Percentiles rank a stretch among this genome's conserved stretches.
These are phyloP conservation scores for Zosterops hypoxanthus DNA, from an alignment of 2,113 vertebrate genomes.

Conservation along the genomic window DNA sequence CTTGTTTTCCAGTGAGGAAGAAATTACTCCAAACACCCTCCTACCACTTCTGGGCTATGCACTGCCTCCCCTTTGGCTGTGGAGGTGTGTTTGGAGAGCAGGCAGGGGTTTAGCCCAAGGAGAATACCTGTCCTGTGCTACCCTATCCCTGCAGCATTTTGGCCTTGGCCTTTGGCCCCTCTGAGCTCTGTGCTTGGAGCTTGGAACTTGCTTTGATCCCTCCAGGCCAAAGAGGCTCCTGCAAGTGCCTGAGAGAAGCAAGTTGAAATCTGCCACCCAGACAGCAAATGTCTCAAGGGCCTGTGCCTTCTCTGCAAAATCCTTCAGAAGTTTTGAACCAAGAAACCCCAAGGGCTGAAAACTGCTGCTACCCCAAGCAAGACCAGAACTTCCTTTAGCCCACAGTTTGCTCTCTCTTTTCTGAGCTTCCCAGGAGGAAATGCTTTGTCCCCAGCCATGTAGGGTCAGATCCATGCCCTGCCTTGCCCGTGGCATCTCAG, in stretches of 20 bases:
- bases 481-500: fast-evolving
- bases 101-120: not conserved
- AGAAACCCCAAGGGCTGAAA: not conserved
- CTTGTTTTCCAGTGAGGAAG: not conserved
- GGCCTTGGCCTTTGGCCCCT: not conserved
- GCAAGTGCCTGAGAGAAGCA: not conserved
- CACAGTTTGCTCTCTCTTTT: not conserved
- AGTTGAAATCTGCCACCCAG: not conserved
- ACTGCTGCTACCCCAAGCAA: not conserved
- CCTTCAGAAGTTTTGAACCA: not conserved
- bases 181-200: not conserved
- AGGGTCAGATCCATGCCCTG: not conserved
- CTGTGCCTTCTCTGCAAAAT: not conserved
- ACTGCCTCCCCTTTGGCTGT: not conserved
- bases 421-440: not conserved
- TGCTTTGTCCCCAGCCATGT: not conserved
- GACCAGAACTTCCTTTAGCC: not conserved
- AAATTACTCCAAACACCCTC: not conserved
- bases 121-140: fast-evolving
- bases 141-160: not conserved
- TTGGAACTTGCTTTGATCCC: not conserved
- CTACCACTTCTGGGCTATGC: fast-evolving
- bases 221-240: not conserved
- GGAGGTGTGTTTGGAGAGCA: not conserved
- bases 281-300: not conserved